Percentiles rank a stretch among this genome's conserved stretches.
Evolutionary conservation across 2,113 vertebrate genomes (phyloP).

Genomic region (Notarius lentiginosus): DNA sequence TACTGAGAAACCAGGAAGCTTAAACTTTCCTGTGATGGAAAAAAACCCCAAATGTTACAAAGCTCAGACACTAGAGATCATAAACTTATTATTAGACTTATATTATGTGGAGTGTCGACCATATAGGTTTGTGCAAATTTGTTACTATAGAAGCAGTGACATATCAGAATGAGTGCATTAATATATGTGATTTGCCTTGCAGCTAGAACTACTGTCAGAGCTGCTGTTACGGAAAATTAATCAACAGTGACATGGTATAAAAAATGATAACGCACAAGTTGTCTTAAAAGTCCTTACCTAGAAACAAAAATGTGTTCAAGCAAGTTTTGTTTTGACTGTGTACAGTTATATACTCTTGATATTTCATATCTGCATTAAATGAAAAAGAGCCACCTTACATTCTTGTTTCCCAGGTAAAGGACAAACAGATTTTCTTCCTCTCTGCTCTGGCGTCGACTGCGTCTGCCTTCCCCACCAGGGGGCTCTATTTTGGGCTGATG

Average conservation of each 20-base stretch:
- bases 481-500: conserved; percentile 66
- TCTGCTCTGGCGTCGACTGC: conserved; percentile 8
- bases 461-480: background rate
- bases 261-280: background rate
- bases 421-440: conserved; percentile 73
- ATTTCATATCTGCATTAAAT: background rate
- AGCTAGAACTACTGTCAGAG: background rate
- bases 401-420: conserved; percentile 81
- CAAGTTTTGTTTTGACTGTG: background rate
- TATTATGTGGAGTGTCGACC: too few relatives aligned
- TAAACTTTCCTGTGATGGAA: background rate
- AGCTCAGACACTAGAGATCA: background rate
- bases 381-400: conserved; percentile 16
- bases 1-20: background rate
- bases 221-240: background rate
- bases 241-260: background rate
- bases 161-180: background rate
- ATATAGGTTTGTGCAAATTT: background rate
- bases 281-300: background rate
- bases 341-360: background rate
- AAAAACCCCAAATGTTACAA: background rate
- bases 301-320: background rate
- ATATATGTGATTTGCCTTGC: background rate
- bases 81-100: background rate
- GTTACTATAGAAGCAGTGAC: background rate